Evolutionary conservation across 2,113 vertebrate genomes (phyloP).

Genomic region (Tachysurus fulvidraco): DNA sequence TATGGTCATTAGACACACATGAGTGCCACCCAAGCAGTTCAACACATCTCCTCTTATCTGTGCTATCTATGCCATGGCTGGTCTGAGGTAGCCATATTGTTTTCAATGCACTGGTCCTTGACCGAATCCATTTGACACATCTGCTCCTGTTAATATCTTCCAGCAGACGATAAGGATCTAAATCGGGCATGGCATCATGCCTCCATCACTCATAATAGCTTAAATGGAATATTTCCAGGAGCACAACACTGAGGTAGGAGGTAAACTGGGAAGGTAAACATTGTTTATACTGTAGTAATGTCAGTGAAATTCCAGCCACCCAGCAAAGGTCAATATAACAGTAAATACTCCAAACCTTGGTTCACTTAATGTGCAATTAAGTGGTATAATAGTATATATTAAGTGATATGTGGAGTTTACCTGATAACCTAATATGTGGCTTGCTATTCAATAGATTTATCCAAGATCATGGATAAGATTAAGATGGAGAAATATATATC

Average conservation of each 20-base stretch:
- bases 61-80: slow-evolving; percentile 41
- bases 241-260: background rate
- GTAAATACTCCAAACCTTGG: background rate
- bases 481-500: background rate
- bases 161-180: slow-evolving; percentile 54
- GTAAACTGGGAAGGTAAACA: background rate
- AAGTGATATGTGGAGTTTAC: background rate
- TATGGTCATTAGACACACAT: slow-evolving; percentile 44
- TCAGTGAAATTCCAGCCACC: background rate
- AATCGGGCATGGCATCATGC: slow-evolving; percentile 31
- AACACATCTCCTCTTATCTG: slow-evolving; percentile 48
- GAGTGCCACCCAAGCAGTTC: slow-evolving; percentile 42
- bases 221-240: slow-evolving; percentile 30
- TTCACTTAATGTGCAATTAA: slow-evolving; percentile 19
- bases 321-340: background rate
- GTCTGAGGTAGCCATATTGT: slow-evolving; percentile 48
- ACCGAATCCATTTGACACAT: slow-evolving; percentile 52
- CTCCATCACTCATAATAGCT: slow-evolving; percentile 7
- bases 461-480: background rate
- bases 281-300: slow-evolving; percentile 34
- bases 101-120: slow-evolving; percentile 55
- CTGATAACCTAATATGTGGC: background rate
- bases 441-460: background rate
- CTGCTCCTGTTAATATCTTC: slow-evolving; percentile 50
- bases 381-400: background rate